A percentile compares a stretch with the other conserved stretches of the same genome.
phyloP scores from a whole-genome alignment of 2,113 vertebrate genomes.

The Elanoides forficatus region DNA sequence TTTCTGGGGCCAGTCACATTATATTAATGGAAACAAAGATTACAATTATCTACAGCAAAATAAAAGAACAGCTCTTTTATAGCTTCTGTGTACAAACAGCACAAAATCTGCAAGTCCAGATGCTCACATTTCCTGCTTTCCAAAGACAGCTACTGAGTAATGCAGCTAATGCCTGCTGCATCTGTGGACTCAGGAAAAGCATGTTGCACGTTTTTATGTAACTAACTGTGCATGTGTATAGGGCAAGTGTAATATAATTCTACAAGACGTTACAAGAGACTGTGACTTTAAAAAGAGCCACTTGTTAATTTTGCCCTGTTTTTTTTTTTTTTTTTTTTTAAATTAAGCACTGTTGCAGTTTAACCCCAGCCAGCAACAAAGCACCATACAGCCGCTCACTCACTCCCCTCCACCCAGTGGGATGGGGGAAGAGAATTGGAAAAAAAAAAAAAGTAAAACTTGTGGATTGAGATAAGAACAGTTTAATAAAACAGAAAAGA shows the following conservation, averaged over 20 bases:
- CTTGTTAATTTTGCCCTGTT: background rate
- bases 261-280: fast-evolving
- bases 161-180: background rate
- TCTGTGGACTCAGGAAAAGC: background rate
- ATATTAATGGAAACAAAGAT: background rate
- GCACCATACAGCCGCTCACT: too few relatives aligned
- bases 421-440: too few relatives aligned
- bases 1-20: background rate
- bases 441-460: too few relatives aligned
- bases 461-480: too few relatives aligned
- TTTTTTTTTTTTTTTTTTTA: background rate
- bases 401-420: too few relatives aligned
- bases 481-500: too few relatives aligned
- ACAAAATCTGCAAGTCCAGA: background rate
- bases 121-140: background rate
- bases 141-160: background rate
- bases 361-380: too few relatives aligned
- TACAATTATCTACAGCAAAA: background rate
- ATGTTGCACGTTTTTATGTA: fast-evolving
- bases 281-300: background rate
- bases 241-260: fast-evolving
- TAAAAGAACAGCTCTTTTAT: background rate
- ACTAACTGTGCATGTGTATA: fast-evolving
- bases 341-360: background rate
- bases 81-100: background rate